Evolutionary conservation across 1,140 invertebrate genomes (phyloP), one percentile per base, ranked within the genome.

Genomic region (Aphaenogaster rudis): DNA sequence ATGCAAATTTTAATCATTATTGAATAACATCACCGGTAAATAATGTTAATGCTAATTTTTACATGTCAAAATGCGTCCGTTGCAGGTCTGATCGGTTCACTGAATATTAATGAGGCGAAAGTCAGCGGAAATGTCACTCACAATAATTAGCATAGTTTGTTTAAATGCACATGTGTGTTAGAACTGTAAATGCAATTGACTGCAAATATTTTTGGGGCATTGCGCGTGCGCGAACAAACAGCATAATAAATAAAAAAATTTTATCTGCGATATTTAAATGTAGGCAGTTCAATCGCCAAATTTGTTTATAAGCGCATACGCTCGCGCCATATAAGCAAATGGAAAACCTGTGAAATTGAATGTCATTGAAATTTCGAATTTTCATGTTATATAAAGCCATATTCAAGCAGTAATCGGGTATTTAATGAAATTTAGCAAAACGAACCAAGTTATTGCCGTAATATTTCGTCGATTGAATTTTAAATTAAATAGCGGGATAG

Each of bases 21-120:
- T 28, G 42, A 84, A 84, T 76, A 76, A 84, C 69, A 61, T 84
- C 59, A 63, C 17, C 17, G 42, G 50, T 84, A 84, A 84, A 84
- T 84, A 84, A 84, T 74, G 80, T 84, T 84, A 84, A 84, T 84
- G 80, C 54, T 63, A 84, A 84, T 84, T 84, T 84, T 84, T 84
- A 84, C 80, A 74, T 84, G 67, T 84, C 69, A 84, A 76, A 84
- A 84, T 36, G 28, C 80, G 80, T 84, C 69, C 28, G 42, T 21
- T 61, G 80, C 80, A 84, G 80, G 0, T 28, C 39, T 13, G 69
- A 61, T 84, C 54, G 17, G 11, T 39, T 28, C 69, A 3, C 28
- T 84, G 54, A 84, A 84, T 84, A 74, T 84, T 76, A 84, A 84
- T 84, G 80, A 50, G 9, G 45, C 71, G 33, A 76, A 84, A 84